Conservation (phyloP, 1,140 invertebrate genomes). For the Drosophila sp. region DNA sequence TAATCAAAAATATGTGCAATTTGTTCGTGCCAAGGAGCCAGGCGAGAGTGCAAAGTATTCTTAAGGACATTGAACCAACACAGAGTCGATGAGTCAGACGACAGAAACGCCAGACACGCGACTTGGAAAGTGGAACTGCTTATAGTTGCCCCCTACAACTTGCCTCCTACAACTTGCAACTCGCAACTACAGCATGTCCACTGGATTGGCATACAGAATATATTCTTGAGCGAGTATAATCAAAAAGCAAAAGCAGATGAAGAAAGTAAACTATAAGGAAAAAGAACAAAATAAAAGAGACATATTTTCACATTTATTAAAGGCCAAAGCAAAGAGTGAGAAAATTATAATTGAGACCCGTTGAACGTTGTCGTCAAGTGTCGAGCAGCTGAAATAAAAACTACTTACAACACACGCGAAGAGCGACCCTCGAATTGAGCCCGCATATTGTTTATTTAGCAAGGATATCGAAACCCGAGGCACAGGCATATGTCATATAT, state of each 20-base stretch:
- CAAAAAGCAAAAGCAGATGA: slow-evolving; percentile 3
- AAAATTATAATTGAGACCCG: slow-evolving; percentile 52
- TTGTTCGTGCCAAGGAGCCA: slow-evolving; percentile 34
- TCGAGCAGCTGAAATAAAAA: slow-evolving; percentile 47
- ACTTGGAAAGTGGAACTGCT: slow-evolving; percentile 40
- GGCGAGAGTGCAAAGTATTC: slow-evolving; percentile 20
- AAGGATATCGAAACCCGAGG: slow-evolving; percentile 51
- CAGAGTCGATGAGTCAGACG: slow-evolving; percentile 38
- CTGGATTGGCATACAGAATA: slow-evolving; percentile 40
- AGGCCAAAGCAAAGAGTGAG: slow-evolving; percentile 39
- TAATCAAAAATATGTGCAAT: slow-evolving; percentile 57
- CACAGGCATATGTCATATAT: slow-evolving; percentile 34
- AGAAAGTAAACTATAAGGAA: slow-evolving; percentile 18
- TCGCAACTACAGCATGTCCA: slow-evolving; percentile 32
- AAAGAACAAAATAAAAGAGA: too few species aligned
- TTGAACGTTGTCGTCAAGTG: slow-evolving; percentile 24
- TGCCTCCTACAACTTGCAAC: not conserved
- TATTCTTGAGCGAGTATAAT: slow-evolving; percentile 7
- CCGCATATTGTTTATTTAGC: slow-evolving; percentile 60
- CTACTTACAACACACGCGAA: slow-evolving; percentile 15
- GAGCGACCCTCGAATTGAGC: slow-evolving; percentile 30
- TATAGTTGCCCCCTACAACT: not conserved
- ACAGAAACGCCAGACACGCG: slow-evolving; percentile 30
- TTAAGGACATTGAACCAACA: slow-evolving; percentile 50
- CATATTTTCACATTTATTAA: slow-evolving; percentile 53